Base-by-base conservation (phyloP, 2,113 vertebrate species). In the Pyxicephalus adspersus region DNA sequence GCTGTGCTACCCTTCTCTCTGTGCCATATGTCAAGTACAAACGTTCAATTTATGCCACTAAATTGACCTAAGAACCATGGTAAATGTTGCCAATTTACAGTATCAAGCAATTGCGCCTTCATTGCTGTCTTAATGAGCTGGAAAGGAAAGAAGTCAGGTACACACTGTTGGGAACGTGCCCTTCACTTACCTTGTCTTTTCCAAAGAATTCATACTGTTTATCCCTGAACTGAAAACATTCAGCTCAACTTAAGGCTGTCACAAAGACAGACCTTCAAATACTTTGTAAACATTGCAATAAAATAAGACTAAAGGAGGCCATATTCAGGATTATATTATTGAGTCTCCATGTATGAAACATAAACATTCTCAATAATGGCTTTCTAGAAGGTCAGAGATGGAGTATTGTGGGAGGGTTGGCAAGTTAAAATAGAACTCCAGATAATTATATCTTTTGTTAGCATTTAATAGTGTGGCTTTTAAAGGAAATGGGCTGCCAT, bases 61-160 rank as follows among this genome's bases (percentile, higher is more conserved):
- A 63, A 76, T 5, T 63, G 57, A 50, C 58, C 31, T 25, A 45
- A 63, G 34, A 63, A 20, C 31, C 34, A 18, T 19, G 11, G 34
- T 76, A 45, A 76, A 76, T 63, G 73, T 19, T 77, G 75, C 60
- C 45, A 77, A 65, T 54, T 65, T 20, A 77, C 22, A 63, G 26
- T 50, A 50, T 26, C 58, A 31, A 54, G 50, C 63, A 16, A 4
- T 31, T 4, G 50, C 15, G 61, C 23, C 20, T 55, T 29, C 7
- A 28, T 51, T 15, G 25, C 3, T 54, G 13, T 13, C 31, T 25
- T 77, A 52, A 51, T 52, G 25, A 31, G 60, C 23, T 28, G 16
- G 58, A 45, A 26, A 45, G 31, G 22, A 7, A 70, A 45, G 23
- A 20, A 23, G 57, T 50, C 55, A 38, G 57, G 34, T 20, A 19